A percentile compares a stretch with the other conserved stretches of the same genome.
phyloP scores from a whole-genome alignment of 2,797 vertebrate species.

The Enteromius argenteus region DNA sequence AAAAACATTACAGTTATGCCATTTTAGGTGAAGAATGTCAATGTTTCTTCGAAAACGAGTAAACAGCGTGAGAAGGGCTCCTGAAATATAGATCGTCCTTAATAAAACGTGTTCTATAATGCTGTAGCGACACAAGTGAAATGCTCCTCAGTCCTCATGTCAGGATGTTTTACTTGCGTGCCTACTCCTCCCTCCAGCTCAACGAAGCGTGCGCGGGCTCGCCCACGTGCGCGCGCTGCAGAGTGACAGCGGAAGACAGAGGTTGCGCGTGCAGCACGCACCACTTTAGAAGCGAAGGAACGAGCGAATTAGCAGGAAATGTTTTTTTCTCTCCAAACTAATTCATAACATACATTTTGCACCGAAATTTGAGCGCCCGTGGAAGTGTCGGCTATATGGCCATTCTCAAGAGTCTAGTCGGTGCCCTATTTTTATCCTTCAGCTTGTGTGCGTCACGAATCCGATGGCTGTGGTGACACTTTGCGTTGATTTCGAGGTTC shows the following conservation, averaged over 20 bases:
- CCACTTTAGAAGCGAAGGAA: constrained; percentile 1
- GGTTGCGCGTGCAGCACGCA: constrained; percentile 35
- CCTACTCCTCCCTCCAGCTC: constrained; percentile 48
- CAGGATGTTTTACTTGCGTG: constrained; percentile 35
- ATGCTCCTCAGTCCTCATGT: constrained; percentile 9
- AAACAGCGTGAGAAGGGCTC: neutral
- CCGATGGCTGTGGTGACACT: constrained; percentile 45
- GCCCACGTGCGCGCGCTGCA: constrained; percentile 51
- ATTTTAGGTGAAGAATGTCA: neutral
- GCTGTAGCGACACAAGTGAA: constrained; percentile 7
- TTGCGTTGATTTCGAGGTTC: constrained; percentile 53
- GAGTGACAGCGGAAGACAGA: constrained; percentile 41
- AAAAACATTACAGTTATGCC: neutral
- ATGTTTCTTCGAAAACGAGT: neutral
- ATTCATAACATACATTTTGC: neutral
- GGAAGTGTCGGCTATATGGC: constrained; percentile 2
- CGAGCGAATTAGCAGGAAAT: neutral
- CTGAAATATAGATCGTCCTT: neutral
- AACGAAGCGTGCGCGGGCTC: constrained; percentile 46
- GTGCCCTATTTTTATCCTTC: constrained; percentile 53
- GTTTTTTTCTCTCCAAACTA: neutral
- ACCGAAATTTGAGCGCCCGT: neutral
- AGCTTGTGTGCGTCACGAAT: constrained; percentile 50
- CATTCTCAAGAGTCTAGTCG: constrained; percentile 2
- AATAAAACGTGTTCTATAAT: neutral